phyloP scores from a whole-genome alignment of 2,888 invertebrate species.

The Tanytarsus gracilentus region DNA sequence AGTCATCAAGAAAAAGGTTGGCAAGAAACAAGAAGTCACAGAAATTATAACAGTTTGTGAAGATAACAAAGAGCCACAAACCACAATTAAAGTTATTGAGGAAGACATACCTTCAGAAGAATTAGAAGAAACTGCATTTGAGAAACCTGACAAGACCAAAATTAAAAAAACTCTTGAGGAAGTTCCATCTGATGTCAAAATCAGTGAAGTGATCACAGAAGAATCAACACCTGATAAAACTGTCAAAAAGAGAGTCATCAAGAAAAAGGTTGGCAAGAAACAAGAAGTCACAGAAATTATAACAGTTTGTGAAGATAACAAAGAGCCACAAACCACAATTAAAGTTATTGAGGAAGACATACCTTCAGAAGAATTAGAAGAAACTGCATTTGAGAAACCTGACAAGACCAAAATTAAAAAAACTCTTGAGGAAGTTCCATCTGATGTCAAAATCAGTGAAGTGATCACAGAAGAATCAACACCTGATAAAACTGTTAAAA shows the following conservation, averaged over 20 bases:
- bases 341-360: constrained; percentile 35
- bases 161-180: constrained; percentile 30
- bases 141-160: constrained; percentile 12
- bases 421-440: constrained; percentile 34
- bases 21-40: constrained; percentile 30
- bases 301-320: constrained; percentile 40
- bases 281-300: constrained; percentile 38
- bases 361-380: constrained; percentile 29
- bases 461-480: constrained; percentile 41
- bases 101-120: constrained; percentile 19
- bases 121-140: constrained; percentile 31
- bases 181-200: constrained; percentile 31
- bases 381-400: constrained; percentile 30
- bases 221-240: constrained; percentile 36
- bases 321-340: constrained; percentile 36
- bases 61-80: constrained; percentile 40
- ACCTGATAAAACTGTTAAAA: constrained; percentile 35
- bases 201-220: constrained; percentile 38
- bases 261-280: not conserved
- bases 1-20: constrained; percentile 40
- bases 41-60: constrained; percentile 35
- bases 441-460: constrained; percentile 42
- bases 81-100: constrained; percentile 32
- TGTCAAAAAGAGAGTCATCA: constrained; percentile 1
- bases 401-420: constrained; percentile 35